These are phyloP conservation scores for Sturnus vulgaris DNA, from an alignment of 2,113 vertebrate genomes.

Conservation along the genomic window DNA sequence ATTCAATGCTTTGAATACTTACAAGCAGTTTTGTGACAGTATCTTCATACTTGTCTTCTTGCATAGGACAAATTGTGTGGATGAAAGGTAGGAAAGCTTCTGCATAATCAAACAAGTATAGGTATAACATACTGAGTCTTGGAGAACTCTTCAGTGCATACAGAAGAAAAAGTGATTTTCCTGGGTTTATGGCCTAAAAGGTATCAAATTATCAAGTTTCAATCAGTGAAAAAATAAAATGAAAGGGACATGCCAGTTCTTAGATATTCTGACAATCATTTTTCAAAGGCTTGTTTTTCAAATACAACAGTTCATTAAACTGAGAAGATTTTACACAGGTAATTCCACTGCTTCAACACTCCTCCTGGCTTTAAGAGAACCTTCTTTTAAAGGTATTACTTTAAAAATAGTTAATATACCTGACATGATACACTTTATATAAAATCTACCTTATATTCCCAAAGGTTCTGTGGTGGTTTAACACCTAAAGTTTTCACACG, in stretches of 20 bases:
- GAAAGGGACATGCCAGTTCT: not conserved
- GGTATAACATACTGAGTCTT: slow-evolving; percentile 87
- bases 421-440: not conserved
- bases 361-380: not conserved
- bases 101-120: slow-evolving; percentile 91
- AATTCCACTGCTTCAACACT: not conserved
- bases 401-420: not conserved
- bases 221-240: not conserved
- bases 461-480: slow-evolving; percentile 90
- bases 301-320: not conserved
- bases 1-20: slow-evolving; percentile 22
- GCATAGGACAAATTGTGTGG: slow-evolving; percentile 84
- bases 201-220: not conserved
- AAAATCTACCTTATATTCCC: slow-evolving; percentile 90
- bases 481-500: slow-evolving; percentile 81
- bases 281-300: not conserved
- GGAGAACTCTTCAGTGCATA: slow-evolving; percentile 91
- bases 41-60: slow-evolving; percentile 61
- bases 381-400: not conserved
- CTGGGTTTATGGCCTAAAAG: slow-evolving; percentile 83
- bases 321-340: not conserved
- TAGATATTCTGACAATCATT: not conserved
- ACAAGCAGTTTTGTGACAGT: slow-evolving; percentile 76
- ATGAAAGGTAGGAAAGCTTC: slow-evolving; percentile 92
- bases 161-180: slow-evolving; percentile 89